Percentiles rank a stretch among this genome's conserved stretches.
These are phyloP conservation scores for Myotis davidii DNA, from an alignment of 2,113 vertebrate species.

Conservation along the genomic window DNA sequence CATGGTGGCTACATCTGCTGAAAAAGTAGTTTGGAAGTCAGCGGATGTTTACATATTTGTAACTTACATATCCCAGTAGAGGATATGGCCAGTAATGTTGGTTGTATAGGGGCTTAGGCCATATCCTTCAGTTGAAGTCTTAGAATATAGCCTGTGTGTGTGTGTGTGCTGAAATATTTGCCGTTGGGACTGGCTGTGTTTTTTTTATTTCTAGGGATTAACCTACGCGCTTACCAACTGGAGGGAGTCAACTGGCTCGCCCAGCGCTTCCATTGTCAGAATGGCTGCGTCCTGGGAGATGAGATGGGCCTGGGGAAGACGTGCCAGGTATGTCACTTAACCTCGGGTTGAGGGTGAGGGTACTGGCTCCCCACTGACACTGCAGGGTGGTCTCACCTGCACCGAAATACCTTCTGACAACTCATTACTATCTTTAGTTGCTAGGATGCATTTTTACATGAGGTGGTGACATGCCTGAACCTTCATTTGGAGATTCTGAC, in stretches of 20 bases:
- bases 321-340: constrained; percentile 90
- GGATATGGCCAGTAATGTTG: neutral
- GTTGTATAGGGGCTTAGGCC: neutral
- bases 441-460: neutral
- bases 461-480: neutral
- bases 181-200: neutral
- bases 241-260: constrained; percentile 92
- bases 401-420: neutral
- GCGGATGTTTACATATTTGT: neutral
- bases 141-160: neutral
- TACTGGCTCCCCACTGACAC: neutral
- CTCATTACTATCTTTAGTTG: neutral
- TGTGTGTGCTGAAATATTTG: neutral
- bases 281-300: constrained; percentile 94
- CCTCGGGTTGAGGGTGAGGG: neutral
- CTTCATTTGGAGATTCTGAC: neutral
- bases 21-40: neutral
- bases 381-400: neutral
- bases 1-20: neutral
- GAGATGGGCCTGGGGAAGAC: constrained; percentile 99
- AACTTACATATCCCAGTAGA: neutral
- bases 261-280: constrained; percentile 85
- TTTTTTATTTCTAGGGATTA: constrained; percentile 85
- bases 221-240: constrained; percentile 90
- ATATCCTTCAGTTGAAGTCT: neutral